Evolutionary conservation across 2,888 invertebrate species (phyloP), one percentile per base, ranked within the genome.

Genomic region (Steromphala cineraria): DNA sequence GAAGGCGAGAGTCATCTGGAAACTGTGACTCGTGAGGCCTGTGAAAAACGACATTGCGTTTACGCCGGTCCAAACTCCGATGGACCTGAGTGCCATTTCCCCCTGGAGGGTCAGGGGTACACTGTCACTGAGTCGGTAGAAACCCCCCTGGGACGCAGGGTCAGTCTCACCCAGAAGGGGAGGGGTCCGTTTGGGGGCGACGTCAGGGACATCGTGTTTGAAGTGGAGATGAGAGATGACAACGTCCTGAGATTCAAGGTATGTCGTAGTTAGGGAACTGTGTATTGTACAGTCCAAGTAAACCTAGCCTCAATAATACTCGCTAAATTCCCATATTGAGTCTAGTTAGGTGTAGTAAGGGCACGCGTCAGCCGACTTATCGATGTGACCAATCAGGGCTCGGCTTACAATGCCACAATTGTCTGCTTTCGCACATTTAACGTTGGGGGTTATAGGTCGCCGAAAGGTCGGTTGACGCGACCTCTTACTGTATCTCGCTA

Each of bases 161-260:
- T 82, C 2, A 53, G 81, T 15, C 84, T 89, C 13, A 67, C 82
- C n/a, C 78, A 82, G 74, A 82, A 75, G 56, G 86, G 85, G 0
- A 81, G 80, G 15, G 82, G 83, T 10, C 88, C 88, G 0, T 89
- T 89, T 81, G 86, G 86, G 15, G 80, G 78, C 5, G 85, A 85
- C 52, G 83, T 88, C 15, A 53, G 75, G 3, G 76, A 52, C 13
- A 86, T 85, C 7, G 81, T 83, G 8, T 84, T 89, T 53, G 84
- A 84, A 53, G 86, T 88, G 4, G 87, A 89, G 75, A 85, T 85
- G 82, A 82, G 84, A 13, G 84, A 83, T 5, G 83, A 88, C 24
- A 76, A 86, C 76, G 79, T 88, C 7, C 79, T 88, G 10, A 83
- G 87, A 56, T 87, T 89, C 74, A 89, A 84, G 88, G 89, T 89